These are phyloP conservation scores for Graptemys geographica DNA, from an alignment of 2,797 vertebrate genomes.

Conservation along the genomic window DNA sequence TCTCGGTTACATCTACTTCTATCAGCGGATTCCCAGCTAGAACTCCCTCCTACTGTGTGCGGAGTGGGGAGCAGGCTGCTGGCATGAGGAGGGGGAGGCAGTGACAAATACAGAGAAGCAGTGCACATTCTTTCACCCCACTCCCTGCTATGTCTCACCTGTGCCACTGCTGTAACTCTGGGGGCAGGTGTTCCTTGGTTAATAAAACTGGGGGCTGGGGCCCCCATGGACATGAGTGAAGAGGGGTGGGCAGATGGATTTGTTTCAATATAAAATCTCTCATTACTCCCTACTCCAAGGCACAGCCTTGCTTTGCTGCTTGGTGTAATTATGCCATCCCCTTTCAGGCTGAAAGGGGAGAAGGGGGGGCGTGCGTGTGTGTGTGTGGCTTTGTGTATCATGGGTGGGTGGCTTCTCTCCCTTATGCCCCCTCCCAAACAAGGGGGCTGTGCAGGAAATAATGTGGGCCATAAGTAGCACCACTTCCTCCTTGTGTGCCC, in stretches of 20 bases:
- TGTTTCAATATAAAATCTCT: slow-evolving; percentile 53
- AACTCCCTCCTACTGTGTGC: slow-evolving; percentile 48
- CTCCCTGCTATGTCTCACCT: background rate
- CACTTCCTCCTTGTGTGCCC: slow-evolving; percentile 54
- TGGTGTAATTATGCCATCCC: slow-evolving; percentile 47
- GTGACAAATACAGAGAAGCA: slow-evolving; percentile 14
- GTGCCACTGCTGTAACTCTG: background rate
- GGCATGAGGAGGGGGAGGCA: background rate
- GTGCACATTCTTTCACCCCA: slow-evolving; percentile 24
- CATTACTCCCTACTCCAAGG: slow-evolving; percentile 35
- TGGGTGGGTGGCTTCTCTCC: background rate
- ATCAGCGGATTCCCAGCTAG: slow-evolving; percentile 93
- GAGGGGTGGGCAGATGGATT: slow-evolving; percentile 32
- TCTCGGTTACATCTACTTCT: slow-evolving; percentile 99
- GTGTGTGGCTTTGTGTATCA: slow-evolving; percentile 62
- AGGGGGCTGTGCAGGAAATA: background rate
- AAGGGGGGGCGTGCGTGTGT: slow-evolving; percentile 30
- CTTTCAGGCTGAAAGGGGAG: slow-evolving; percentile 7
- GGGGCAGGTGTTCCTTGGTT: background rate
- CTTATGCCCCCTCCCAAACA: background rate
- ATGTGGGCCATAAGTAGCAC: slow-evolving; percentile 15
- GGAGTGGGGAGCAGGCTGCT: slow-evolving; percentile 32
- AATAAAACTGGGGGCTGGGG: slow-evolving; percentile 38
- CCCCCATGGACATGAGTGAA: slow-evolving; percentile 50
- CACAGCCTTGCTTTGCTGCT: slow-evolving; percentile 62